A percentile compares a stretch with the other conserved stretches of the same genome.
Evolutionary conservation across 2,113 vertebrate species (phyloP).

Genomic region (Macquaria australasica): DNA sequence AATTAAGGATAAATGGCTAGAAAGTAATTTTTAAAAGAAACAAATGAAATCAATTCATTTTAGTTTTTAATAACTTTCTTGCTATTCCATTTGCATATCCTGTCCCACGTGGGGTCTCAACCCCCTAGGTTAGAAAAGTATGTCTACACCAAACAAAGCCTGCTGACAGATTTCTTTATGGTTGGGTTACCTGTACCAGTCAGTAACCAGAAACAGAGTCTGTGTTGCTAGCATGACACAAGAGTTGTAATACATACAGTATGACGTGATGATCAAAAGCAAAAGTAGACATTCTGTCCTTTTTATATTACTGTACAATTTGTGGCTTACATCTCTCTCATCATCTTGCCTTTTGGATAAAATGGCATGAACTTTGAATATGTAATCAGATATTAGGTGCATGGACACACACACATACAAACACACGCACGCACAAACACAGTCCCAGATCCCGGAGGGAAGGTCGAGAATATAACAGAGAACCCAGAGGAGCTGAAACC

Average conservation of each 20-base stretch:
- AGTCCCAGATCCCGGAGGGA: conserved; percentile 26
- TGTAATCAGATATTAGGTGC: conserved; percentile 32
- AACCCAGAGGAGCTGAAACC: conserved; percentile 2
- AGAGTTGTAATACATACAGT: too few relatives aligned
- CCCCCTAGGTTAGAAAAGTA: too few relatives aligned
- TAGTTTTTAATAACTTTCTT: background rate
- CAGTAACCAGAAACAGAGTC: background rate
- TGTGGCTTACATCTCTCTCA: conserved; percentile 4
- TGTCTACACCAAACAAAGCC: background rate
- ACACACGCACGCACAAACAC: background rate
- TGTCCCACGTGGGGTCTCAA: too few relatives aligned
- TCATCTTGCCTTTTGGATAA: conserved; percentile 24
- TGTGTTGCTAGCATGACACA: too few relatives aligned
- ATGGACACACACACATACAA: conserved; percentile 2
- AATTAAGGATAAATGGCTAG: too few relatives aligned
- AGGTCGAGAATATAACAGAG: conserved; percentile 23
- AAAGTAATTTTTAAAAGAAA: too few relatives aligned
- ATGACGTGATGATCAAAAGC: background rate
- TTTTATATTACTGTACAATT: background rate
- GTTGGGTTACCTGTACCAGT: background rate
- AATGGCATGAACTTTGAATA: conserved; percentile 47
- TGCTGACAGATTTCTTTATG: background rate
- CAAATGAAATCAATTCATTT: too few relatives aligned
- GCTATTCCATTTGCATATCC: background rate
- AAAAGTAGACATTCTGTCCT: background rate